Evolutionary conservation across 2,888 invertebrate genomes (phyloP).

Genomic region (Lacanobia oleracea): DNA sequence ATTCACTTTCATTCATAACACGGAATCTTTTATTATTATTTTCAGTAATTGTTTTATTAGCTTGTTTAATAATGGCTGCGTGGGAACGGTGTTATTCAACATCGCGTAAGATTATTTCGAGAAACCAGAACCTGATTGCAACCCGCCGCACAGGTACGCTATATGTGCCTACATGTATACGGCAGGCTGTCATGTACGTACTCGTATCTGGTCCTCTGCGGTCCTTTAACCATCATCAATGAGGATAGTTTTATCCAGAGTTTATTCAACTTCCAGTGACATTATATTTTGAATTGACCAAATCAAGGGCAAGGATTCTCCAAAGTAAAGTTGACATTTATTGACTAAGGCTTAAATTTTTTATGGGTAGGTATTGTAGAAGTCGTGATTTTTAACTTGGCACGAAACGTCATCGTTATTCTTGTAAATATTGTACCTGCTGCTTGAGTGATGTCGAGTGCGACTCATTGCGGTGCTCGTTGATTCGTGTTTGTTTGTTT

Average conservation of each 20-base stretch:
- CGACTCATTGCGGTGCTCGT: slow-evolving; percentile 11
- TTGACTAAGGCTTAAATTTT: slow-evolving; percentile 11
- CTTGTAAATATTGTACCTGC: slow-evolving; percentile 7
- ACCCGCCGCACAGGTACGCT: slow-evolving; percentile 47
- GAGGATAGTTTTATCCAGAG: not conserved
- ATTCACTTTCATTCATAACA: slow-evolving; percentile 43
- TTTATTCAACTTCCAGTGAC: not conserved
- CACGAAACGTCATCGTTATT: slow-evolving; percentile 31
- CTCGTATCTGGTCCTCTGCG: slow-evolving; percentile 14
- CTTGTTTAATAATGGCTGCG: slow-evolving; percentile 51
- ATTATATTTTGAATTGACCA: not conserved
- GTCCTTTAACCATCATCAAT: slow-evolving; percentile 11
- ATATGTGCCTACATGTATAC: slow-evolving; percentile 17
- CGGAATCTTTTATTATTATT: slow-evolving; percentile 37
- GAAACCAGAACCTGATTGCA: slow-evolving; percentile 60
- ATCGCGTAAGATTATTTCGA: slow-evolving; percentile 63
- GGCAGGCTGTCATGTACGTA: slow-evolving; percentile 6
- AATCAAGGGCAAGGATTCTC: not conserved
- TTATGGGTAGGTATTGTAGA: not conserved
- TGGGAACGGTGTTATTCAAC: slow-evolving; percentile 66
- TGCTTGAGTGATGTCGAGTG: slow-evolving; percentile 5
- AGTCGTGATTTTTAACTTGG: slow-evolving; percentile 24
- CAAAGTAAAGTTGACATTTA: slow-evolving; percentile 5
- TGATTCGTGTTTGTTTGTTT: slow-evolving; percentile 6
- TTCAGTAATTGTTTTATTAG: slow-evolving; percentile 56